Base-by-base conservation (phyloP, 2,888 invertebrate species). In the Phyllotreta cruciferae region DNA sequence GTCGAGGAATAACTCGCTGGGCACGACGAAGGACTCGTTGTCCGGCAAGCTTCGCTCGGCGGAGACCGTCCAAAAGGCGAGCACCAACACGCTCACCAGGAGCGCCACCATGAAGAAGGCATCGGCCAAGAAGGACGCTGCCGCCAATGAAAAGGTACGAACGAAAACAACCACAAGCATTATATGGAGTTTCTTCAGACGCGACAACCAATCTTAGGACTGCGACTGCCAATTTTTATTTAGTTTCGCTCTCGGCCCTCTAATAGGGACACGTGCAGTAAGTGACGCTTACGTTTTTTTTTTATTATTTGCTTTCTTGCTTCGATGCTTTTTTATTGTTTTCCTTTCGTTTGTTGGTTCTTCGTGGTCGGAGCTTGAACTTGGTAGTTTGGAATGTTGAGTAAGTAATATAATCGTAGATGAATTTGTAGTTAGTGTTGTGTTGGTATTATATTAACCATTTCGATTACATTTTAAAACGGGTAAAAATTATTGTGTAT, bases 111-210 rank as follows among this genome's bases (percentile, higher is more conserved):
- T 74, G 63, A 62, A 76, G 74, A 71, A 78, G 69, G 79, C 78
- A 71, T 66, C 70, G 34, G 69, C 73, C 62, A 73, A 74, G 66
- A 63, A 60, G 54, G 60, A 64, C n/a, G 11, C 53, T 38, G 13
- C 52, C 42, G 7, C 44, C 6, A 71, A 66, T 63, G 76, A 77
- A 71, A 90, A 90, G 90, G 90, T 90, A 88, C 90, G 90, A 80
- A 82, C 85, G 81, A 87, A 86, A 83, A 85, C 86, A 80, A 75
- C 74, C 72, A 73, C 72, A 57, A 85, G 85, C 82, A 88, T 64
- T 64, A 41, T 88, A 85, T 90, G 89, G 89, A 85, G 81, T 82
- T 85, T 86, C 85, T 84, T 86, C 83, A 85, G 87, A 85, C 81
- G 80, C 78, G 80, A 82, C 83, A 84, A 85, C 74, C 81, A 82